Conservation (phyloP, 1,140 invertebrate genomes). For the Orussus abietinus region DNA sequence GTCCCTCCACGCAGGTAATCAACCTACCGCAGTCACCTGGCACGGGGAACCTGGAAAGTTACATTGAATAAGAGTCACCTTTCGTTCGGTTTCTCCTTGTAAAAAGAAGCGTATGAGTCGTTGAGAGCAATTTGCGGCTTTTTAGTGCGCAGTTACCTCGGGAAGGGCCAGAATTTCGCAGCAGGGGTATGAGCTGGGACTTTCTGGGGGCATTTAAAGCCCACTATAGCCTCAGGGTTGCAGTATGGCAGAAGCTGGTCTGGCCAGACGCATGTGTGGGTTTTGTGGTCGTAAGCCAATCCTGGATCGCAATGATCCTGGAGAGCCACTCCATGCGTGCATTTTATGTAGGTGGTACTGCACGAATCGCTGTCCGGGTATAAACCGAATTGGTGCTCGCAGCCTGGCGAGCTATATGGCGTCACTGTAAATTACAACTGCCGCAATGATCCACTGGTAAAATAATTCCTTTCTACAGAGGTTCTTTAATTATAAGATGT, state of each 20-base stretch:
- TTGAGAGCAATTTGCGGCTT: no score
- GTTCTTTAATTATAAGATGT: no score
- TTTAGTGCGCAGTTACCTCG: conserved; percentile 52
- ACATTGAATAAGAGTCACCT: not conserved
- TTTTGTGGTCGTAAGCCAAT: conserved; percentile 82
- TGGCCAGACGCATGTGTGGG: conserved; percentile 89
- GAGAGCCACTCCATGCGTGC: conserved; percentile 74
- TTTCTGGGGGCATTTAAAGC: conserved; percentile 80
- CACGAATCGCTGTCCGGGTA: conserved; percentile 76
- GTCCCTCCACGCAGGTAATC: conserved; percentile 84
- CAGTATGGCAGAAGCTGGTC: conserved; percentile 81
- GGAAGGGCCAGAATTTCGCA: conserved; percentile 87
- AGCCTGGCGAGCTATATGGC: conserved; percentile 72
- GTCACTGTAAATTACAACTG: no score
- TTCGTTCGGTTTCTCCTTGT: not conserved
- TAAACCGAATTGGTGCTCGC: conserved; percentile 85
- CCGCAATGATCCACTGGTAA: no score
- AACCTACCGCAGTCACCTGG: conserved; percentile 77
- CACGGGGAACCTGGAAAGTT: conserved; percentile 65
- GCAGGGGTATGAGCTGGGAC: conserved; percentile 72
- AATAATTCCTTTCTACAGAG: no score
- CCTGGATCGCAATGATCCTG: conserved; percentile 80
- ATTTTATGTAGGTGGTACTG: conserved; percentile 83
- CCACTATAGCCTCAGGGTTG: conserved; percentile 80
- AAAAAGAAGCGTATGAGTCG: not conserved